A percentile compares a stretch with the other conserved stretches of the same genome.
Evolutionary conservation across 2,113 vertebrate species (phyloP).

Genomic region (Anguilla japonica): DNA sequence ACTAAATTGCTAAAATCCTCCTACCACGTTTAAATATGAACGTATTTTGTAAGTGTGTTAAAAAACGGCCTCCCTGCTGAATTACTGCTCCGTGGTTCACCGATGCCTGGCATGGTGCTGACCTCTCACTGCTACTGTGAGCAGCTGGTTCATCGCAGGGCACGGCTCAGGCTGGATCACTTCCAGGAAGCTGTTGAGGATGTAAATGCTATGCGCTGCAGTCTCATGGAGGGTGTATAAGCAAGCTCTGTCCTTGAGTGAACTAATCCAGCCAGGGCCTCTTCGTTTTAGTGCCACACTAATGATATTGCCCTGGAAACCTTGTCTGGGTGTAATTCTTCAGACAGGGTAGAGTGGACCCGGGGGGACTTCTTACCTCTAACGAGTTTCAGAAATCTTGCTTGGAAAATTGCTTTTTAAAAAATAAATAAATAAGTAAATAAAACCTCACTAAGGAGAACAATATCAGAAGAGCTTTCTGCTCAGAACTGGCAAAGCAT

Average conservation of each 20-base stretch:
- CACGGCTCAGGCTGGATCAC: not conserved
- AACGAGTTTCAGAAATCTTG: not conserved
- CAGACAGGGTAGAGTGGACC: not conserved
- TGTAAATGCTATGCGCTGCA: not conserved
- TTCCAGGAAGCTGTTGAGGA: constrained; percentile 4
- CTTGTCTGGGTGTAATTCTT: not conserved
- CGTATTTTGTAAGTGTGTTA: not conserved
- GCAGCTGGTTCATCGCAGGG: not conserved
- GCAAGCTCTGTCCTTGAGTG: not conserved
- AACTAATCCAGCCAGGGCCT: not conserved
- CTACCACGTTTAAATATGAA: not conserved
- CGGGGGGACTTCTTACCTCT: not conserved
- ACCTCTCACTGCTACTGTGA: not conserved
- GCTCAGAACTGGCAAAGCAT: not conserved
- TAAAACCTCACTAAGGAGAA: not conserved
- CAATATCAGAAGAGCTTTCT: not conserved
- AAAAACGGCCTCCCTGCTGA: not conserved
- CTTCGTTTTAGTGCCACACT: not conserved
- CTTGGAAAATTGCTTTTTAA: not conserved
- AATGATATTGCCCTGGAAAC: not conserved
- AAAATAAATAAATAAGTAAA: not conserved
- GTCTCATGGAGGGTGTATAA: not conserved
- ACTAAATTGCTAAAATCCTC: not conserved
- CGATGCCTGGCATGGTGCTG: not conserved
- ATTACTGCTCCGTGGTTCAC: not conserved